phyloP scores from a whole-genome alignment of 2,888 invertebrate species.

The Ariolimax columbianus region DNA sequence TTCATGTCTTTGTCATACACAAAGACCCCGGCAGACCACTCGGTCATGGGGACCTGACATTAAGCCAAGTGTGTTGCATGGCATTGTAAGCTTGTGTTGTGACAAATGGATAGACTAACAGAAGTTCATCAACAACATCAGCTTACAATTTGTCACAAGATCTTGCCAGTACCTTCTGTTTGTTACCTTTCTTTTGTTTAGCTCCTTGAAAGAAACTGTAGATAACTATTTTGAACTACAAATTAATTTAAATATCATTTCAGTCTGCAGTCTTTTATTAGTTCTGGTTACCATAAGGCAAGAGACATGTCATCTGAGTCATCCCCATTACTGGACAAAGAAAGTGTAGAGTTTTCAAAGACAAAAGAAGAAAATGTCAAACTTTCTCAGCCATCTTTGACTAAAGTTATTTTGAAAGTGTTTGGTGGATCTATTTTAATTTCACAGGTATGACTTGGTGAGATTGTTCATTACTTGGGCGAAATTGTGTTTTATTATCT shows the following conservation, averaged over 20 bases:
- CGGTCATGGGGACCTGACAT: no score
- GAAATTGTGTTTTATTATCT: no score
- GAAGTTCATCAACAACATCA: no score
- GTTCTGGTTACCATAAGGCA: slow-evolving; percentile 26
- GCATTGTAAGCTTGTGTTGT: no score
- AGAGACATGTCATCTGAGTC: background rate
- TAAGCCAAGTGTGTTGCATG: no score
- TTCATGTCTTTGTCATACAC: no score
- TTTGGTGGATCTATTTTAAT: slow-evolving; percentile 43
- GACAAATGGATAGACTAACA: no score
- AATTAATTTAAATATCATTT: background rate
- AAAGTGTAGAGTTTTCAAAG: slow-evolving; percentile 21
- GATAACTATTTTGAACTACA: background rate
- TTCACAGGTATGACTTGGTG: slow-evolving; percentile 32
- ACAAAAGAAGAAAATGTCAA: slow-evolving; percentile 20
- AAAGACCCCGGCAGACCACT: no score
- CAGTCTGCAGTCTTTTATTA: slow-evolving; percentile 14
- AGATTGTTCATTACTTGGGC: no score
- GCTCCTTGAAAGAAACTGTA: background rate
- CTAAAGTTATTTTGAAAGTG: slow-evolving; percentile 47
- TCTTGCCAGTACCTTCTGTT: background rate
- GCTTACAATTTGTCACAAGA: no score
- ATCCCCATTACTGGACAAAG: slow-evolving; percentile 28
- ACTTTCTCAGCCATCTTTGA: slow-evolving; percentile 33
- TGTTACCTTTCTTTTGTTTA: background rate